Percentiles rank a stretch among this genome's conserved stretches.
Conservation (phyloP, 2,797 vertebrate species). For the Poeciliopsis gracilis region DNA sequence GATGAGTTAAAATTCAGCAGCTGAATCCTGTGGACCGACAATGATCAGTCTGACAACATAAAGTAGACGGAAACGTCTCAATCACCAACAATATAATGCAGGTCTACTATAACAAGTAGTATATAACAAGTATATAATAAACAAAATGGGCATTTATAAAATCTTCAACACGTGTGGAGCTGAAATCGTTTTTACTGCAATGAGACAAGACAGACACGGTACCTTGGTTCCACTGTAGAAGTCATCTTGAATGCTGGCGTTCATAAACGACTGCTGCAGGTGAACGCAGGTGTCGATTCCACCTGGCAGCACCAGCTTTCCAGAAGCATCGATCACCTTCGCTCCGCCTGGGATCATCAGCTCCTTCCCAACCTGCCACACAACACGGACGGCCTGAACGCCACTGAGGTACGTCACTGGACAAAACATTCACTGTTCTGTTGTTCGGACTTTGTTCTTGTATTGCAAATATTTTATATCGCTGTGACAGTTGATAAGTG, state of each 20-base stretch:
- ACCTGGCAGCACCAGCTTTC: slow-evolving; percentile 94
- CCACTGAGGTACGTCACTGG: background rate
- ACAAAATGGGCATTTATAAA: background rate
- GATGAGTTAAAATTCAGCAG: background rate
- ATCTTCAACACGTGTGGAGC: background rate
- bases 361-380: slow-evolving; percentile 89
- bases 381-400: slow-evolving; percentile 2
- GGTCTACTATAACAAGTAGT: background rate
- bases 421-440: background rate
- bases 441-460: background rate
- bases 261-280: slow-evolving; percentile 97
- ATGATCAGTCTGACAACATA: background rate
- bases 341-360: slow-evolving; percentile 98
- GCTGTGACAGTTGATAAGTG: background rate
- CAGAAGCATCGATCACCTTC: slow-evolving; percentile 96
- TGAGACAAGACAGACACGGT: slow-evolving; percentile 31
- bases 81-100: background rate
- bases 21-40: background rate
- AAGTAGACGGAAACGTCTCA: background rate
- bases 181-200: background rate
- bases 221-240: slow-evolving; percentile 99
- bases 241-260: slow-evolving; percentile 91
- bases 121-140: no score
- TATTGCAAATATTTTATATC: background rate
- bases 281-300: slow-evolving; percentile 97